Percentiles rank a stretch among this genome's conserved stretches.
Evolutionary conservation across 2,113 vertebrate species (phyloP).

Genomic region (Otis tarda): DNA sequence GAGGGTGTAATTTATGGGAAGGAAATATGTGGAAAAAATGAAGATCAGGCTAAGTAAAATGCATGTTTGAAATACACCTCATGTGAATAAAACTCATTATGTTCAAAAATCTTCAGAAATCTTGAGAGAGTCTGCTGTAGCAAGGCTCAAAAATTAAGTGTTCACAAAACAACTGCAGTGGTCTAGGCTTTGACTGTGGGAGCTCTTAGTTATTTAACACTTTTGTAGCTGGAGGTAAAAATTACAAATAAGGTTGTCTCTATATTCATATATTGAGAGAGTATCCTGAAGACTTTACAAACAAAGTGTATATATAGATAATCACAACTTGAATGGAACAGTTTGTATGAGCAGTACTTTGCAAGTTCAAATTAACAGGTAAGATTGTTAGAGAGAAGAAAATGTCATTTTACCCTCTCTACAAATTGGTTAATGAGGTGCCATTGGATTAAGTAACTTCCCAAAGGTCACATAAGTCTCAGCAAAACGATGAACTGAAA

Average conservation of each 20-base stretch:
- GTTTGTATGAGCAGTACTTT: rapidly evolving
- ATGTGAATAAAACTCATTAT: not conserved
- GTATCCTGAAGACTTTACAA: not conserved
- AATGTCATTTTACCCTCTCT: not conserved
- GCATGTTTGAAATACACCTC: not conserved
- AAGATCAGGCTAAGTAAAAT: not conserved
- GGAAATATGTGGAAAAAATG: not conserved
- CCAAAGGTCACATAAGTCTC: conserved; percentile 23
- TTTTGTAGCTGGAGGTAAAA: not conserved
- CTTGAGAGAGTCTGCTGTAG: not conserved
- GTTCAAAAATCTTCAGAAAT: not conserved
- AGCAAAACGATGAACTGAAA: not conserved
- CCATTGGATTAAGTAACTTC: conserved; percentile 11
- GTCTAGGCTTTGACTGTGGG: not conserved
- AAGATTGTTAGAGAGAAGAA: not conserved
- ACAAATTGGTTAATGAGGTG: conserved; percentile 38
- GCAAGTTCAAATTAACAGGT: not conserved
- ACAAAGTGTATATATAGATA: not conserved
- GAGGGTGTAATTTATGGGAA: not conserved
- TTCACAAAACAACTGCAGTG: not conserved
- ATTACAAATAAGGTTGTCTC: not conserved
- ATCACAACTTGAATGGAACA: not conserved
- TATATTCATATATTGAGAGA: not conserved
- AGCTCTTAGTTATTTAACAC: not conserved
- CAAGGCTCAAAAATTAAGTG: not conserved